These are phyloP conservation scores for Lydus trimaculatus DNA, from an alignment of 2,888 invertebrate genomes.

Conservation along the genomic window DNA sequence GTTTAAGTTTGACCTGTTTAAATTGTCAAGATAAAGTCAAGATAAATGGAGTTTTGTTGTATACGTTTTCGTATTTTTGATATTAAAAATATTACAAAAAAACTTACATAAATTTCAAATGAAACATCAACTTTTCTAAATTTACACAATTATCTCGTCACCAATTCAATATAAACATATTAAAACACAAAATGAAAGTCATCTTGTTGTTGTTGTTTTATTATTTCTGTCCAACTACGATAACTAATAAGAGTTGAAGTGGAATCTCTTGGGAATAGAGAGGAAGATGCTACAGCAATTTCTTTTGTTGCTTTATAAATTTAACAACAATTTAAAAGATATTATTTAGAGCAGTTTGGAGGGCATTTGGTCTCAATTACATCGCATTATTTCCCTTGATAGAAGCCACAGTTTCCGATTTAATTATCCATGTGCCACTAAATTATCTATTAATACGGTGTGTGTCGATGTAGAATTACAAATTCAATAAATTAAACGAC, in stretches of 20 bases:
- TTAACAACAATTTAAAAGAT: neutral
- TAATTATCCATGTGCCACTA: neutral
- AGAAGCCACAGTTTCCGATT: neutral
- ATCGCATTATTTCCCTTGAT: neutral
- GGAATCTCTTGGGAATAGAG: neutral
- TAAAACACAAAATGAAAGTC: too few species aligned
- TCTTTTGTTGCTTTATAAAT: neutral
- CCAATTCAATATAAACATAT: too few species aligned
- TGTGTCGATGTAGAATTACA: too few species aligned
- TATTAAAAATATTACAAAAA: too few species aligned
- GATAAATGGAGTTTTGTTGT: neutral
- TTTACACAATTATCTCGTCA: too few species aligned
- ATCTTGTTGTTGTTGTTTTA: too few species aligned
- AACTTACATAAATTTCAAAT: too few species aligned
- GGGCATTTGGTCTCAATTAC: neutral
- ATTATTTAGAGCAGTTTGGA: neutral
- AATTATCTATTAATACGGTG: neutral
- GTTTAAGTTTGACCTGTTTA: neutral
- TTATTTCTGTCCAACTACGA: too few species aligned
- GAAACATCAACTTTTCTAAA: too few species aligned
- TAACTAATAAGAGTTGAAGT: neutral
- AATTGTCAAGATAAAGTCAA: slow-evolving; percentile 3
- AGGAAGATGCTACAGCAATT: neutral
- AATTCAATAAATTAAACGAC: too few species aligned
- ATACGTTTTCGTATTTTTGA: too few species aligned